Evolutionary conservation across 2,888 invertebrate species (phyloP).

Genomic region (Lasioglossum malachurum): DNA sequence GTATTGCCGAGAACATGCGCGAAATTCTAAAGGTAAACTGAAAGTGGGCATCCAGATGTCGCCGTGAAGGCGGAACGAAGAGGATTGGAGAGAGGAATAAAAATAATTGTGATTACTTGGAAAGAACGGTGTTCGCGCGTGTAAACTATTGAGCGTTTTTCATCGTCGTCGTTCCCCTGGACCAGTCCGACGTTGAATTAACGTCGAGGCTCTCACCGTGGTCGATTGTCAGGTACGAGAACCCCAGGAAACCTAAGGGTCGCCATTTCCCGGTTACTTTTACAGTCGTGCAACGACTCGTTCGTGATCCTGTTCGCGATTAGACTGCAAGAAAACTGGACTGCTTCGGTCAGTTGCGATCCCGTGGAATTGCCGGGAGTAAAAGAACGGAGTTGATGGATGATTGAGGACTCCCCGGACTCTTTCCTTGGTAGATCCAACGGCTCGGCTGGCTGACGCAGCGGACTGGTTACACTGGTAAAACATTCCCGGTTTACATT

Average conservation of each 20-base stretch:
- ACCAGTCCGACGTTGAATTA: neutral
- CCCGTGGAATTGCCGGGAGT: neutral
- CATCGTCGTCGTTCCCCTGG: neutral
- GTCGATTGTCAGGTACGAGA: neutral
- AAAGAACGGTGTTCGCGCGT: neutral
- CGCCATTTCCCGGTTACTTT: neutral
- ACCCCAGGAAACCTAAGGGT: neutral
- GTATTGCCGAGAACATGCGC: neutral
- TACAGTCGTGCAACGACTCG: neutral
- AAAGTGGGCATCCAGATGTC: neutral
- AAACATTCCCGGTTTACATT: slow-evolving; percentile 34
- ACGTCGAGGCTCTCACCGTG: neutral
- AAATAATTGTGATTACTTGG: neutral
- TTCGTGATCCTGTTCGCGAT: neutral
- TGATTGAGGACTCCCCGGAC: slow-evolving; percentile 32
- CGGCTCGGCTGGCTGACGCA: slow-evolving; percentile 12
- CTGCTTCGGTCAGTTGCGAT: neutral
- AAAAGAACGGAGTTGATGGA: slow-evolving; percentile 44
- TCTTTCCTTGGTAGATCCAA: neutral
- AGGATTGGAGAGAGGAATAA: neutral
- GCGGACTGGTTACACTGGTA: slow-evolving; percentile 4
- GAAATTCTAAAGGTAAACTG: neutral
- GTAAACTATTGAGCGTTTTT: neutral
- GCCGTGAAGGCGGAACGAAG: neutral
- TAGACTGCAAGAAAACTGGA: slow-evolving; percentile 14